These are phyloP conservation scores for Pangasianodon gigas DNA, from an alignment of 2,113 vertebrate genomes.

Conservation along the genomic window DNA sequence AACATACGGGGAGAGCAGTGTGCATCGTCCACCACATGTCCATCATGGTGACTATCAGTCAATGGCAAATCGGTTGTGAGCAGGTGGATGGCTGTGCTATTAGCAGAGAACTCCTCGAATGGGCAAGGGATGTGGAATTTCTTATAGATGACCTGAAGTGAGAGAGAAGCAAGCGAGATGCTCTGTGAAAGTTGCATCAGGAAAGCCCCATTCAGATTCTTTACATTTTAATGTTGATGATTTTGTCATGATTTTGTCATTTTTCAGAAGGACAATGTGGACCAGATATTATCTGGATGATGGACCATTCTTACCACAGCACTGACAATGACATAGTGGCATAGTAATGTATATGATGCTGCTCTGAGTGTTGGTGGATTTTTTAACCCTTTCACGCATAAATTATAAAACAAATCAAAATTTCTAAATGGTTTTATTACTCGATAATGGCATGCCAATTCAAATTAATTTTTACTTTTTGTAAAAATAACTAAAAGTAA, in stretches of 20 bases:
- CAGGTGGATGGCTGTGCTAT: constrained; percentile 66
- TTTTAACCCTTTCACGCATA: not conserved
- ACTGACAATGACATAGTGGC: not conserved
- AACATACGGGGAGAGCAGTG: constrained; percentile 83
- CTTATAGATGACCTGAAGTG: constrained; percentile 91
- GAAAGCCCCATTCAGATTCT: not conserved
- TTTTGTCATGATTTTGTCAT: not conserved
- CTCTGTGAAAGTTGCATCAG: not conserved
- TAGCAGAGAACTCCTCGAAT: constrained; percentile 71
- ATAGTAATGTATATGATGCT: not conserved
- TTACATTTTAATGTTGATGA: not conserved
- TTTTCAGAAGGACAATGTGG: not conserved
- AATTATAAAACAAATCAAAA: not conserved
- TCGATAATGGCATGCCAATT: not conserved
- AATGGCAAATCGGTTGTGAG: constrained; percentile 47
- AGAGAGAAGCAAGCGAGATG: not conserved
- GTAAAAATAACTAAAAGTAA: not conserved
- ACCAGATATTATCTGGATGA: not conserved
- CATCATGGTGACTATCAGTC: constrained; percentile 66
- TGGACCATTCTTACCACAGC: not conserved
- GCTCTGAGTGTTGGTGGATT: not conserved
- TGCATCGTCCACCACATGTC: constrained; percentile 57
- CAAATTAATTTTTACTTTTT: not conserved
- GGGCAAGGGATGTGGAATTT: constrained; percentile 93
- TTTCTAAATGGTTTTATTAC: not conserved